Conservation (phyloP, 2,888 invertebrate genomes). For the Plemyria rubiginata region DNA sequence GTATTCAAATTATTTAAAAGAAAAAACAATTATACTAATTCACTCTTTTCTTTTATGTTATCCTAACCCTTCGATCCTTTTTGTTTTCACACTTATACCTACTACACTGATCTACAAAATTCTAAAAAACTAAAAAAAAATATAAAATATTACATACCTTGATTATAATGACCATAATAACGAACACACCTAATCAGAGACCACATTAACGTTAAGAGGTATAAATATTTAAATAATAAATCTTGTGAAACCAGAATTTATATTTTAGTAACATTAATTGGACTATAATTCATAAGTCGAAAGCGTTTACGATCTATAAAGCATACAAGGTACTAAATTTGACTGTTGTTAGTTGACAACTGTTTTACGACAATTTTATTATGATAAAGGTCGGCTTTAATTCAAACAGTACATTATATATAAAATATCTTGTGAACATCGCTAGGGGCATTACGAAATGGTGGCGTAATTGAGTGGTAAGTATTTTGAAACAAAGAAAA, state of each 20-base stretch:
- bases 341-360: conserved; percentile 43
- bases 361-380: conserved; percentile 45
- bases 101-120: conserved; percentile 6
- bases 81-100: conserved; percentile 41
- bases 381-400: conserved; percentile 41
- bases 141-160: conserved; percentile 31
- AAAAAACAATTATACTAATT: conserved; percentile 79
- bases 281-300: conserved; percentile 42
- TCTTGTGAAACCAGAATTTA: conserved; percentile 40
- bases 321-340: conserved; percentile 40
- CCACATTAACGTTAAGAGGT: conserved; percentile 35
- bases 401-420: conserved; percentile 28
- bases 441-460: conserved; percentile 16
- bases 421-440: conserved; percentile 21
- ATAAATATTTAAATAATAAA: conserved; percentile 45
- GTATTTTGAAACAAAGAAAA: conserved; percentile 10
- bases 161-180: conserved; percentile 36
- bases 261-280: conserved; percentile 42
- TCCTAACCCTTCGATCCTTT: conserved; percentile 59
- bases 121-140: conserved; percentile 3
- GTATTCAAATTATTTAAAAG: conserved; percentile 85
- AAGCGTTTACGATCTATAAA: conserved; percentile 44
- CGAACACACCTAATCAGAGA: conserved; percentile 37
- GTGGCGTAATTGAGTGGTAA: conserved; percentile 9
- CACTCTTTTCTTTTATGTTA: conserved; percentile 77